Evolutionary conservation across 64 coral and sea anemone species (phyloP), one percentile per base, ranked within the genome.

Genomic region (Astreopora myriophthalma): DNA sequence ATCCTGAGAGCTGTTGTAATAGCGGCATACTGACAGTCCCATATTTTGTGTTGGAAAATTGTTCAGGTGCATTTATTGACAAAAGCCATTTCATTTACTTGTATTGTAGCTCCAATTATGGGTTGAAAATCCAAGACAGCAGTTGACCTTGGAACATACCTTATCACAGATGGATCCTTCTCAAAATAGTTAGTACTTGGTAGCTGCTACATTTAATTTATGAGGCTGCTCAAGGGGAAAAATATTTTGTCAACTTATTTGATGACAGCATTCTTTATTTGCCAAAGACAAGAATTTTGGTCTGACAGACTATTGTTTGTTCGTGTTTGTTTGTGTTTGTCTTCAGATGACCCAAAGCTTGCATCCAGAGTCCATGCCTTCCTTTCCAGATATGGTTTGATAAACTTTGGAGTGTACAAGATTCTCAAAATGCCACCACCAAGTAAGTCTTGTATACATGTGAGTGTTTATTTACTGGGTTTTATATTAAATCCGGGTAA

Each of bases 321-420:
- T 29, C 22, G n/a, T 9, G 12, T 71, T 69, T 34, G 39, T 14
- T 57, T 22, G 3, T 68, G 33, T 79, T 65, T 74, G 3, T 4
- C n/a, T 88, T 9, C 40, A 96, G 97, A 74, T 85, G 97, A 99
- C 57, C 60, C 85, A 8, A 99, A 95, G 52, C 91, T 99, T 57
- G 97, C 95, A 0, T 71, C 88, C 1, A 89, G 97, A 78, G 94
- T 99, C 5, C 94, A 96, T 88, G 94, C 94, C 1, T 99, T 99
- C 42, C 76, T 99, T 63, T 87, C 95, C n/a, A 92, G 97, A 71
- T 99, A 99, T 96, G 97, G 97, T 26, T 96, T 92, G 26, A 96
- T 99, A 38, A 99, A 99, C 48, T 99, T 99, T 99, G 97, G 97
- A 65, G 94, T 99, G 12, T 99, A 96, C 84, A 95, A 99, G 64